phyloP scores from a whole-genome alignment of 2,888 invertebrate genomes.

The Drosophila nigritarsus region DNA sequence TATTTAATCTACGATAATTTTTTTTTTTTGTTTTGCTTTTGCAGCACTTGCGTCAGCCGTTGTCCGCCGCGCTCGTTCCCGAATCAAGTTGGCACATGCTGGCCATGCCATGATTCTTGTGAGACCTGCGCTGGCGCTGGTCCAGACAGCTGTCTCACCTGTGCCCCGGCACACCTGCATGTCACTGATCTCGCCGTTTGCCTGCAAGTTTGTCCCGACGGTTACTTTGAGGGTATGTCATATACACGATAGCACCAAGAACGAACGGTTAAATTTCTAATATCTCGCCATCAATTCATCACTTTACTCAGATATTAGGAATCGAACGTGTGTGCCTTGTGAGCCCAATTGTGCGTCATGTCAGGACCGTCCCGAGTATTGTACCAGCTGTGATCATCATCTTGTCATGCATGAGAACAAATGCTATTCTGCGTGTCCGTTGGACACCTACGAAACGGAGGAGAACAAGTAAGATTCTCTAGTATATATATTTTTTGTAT shows the following conservation, averaged over 20 bases:
- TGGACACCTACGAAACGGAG: constrained; percentile 93
- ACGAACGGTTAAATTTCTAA: neutral
- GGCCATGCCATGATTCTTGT: constrained; percentile 95
- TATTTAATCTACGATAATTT: neutral
- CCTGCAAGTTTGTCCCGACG: constrained; percentile 94
- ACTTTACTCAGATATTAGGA: constrained; percentile 86
- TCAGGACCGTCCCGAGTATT: constrained; percentile 92
- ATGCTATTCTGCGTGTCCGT: constrained; percentile 93
- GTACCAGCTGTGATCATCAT: constrained; percentile 95
- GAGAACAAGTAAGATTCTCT: constrained; percentile 88
- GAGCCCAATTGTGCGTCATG: constrained; percentile 94
- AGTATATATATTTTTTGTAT: neutral
- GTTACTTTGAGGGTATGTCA: constrained; percentile 92
- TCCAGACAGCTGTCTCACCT: constrained; percentile 93
- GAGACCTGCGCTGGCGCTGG: constrained; percentile 95
- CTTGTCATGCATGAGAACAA: constrained; percentile 92
- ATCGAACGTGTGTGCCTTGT: constrained; percentile 93
- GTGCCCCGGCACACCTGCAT: constrained; percentile 93
- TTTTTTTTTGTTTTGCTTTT: constrained; percentile 13
- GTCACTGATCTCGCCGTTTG: constrained; percentile 94
- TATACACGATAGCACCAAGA: neutral
- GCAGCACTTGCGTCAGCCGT: constrained; percentile 92
- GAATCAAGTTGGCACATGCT: constrained; percentile 92
- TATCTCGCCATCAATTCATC: neutral
- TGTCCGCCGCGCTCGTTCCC: constrained; percentile 94